Evolutionary conservation across 2,797 vertebrate species (phyloP).

Genomic region (Pampus argenteus): DNA sequence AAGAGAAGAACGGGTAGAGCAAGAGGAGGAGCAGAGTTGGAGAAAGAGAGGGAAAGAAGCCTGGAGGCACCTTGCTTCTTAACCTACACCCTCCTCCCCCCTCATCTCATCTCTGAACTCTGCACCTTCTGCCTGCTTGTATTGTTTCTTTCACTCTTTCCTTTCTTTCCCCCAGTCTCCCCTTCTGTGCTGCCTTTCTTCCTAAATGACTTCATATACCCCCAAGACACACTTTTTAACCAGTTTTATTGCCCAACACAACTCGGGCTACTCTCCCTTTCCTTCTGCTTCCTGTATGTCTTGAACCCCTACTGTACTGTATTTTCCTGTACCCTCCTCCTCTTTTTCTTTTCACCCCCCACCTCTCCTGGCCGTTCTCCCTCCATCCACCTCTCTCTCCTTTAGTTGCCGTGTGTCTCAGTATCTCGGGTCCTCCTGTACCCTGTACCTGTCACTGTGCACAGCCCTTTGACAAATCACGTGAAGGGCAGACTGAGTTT

Average conservation of each 20-base stretch:
- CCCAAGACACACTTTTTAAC: constrained; percentile 32
- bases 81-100: constrained; percentile 52
- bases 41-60: constrained; percentile 73
- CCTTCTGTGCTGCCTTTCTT: constrained; percentile 13
- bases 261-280: constrained; percentile 23
- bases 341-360: constrained; percentile 39
- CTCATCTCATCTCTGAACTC: constrained; percentile 40
- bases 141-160: constrained; percentile 13
- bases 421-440: constrained; percentile 74
- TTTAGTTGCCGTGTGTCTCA: constrained; percentile 66
- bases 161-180: constrained; percentile 1
- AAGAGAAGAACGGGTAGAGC: constrained; percentile 52
- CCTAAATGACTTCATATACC: constrained; percentile 22
- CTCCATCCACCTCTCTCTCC: constrained; percentile 58
- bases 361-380: constrained; percentile 28
- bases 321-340: constrained; percentile 29
- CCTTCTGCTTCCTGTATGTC: constrained; percentile 40
- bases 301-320: constrained; percentile 29
- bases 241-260: constrained; percentile 33
- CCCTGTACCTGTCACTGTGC: constrained; percentile 79
- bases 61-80: constrained; percentile 73
- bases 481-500: constrained; percentile 98
- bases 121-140: constrained; percentile 24
- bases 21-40: constrained; percentile 26
- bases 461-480: constrained; percentile 92